phyloP scores from a whole-genome alignment of 2,797 vertebrate genomes.

The Gambelia wislizenii region DNA sequence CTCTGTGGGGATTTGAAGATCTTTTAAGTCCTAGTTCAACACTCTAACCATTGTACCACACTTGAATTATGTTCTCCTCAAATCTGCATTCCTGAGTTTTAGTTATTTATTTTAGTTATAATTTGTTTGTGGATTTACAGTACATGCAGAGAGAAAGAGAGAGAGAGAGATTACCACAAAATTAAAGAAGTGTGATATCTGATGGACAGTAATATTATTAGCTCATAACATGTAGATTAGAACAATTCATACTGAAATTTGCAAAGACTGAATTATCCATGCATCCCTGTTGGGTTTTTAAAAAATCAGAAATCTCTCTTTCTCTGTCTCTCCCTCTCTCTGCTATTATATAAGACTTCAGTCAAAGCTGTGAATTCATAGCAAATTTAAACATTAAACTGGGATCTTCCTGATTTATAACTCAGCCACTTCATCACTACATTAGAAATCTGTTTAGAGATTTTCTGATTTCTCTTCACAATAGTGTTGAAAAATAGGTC shows the following conservation, averaged over 20 bases:
- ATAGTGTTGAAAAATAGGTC: not conserved
- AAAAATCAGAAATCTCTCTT: not conserved
- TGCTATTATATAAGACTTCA: not conserved
- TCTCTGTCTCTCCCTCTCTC: fast-evolving
- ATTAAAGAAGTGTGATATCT: not conserved
- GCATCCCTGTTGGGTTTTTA: not conserved
- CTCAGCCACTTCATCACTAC: not conserved
- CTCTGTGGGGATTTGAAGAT: not conserved
- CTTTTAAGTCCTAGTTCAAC: not conserved
- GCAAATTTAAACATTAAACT: not conserved
- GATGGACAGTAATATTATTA: not conserved
- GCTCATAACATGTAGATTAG: not conserved
- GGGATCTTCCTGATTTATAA: not conserved
- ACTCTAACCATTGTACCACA: not conserved
- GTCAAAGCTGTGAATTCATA: not conserved
- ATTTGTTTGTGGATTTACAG: no score
- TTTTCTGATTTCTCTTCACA: not conserved
- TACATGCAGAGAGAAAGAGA: not conserved
- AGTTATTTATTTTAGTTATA: no score
- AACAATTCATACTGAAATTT: not conserved
- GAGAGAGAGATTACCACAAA: not conserved
- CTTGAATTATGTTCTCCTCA: no score
- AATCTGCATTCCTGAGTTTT: no score
- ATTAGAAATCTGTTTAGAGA: not conserved
- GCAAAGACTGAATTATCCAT: not conserved